Base-by-base conservation (phyloP, 23 tunicate genomes). In the Phallusia fumigata region DNA sequence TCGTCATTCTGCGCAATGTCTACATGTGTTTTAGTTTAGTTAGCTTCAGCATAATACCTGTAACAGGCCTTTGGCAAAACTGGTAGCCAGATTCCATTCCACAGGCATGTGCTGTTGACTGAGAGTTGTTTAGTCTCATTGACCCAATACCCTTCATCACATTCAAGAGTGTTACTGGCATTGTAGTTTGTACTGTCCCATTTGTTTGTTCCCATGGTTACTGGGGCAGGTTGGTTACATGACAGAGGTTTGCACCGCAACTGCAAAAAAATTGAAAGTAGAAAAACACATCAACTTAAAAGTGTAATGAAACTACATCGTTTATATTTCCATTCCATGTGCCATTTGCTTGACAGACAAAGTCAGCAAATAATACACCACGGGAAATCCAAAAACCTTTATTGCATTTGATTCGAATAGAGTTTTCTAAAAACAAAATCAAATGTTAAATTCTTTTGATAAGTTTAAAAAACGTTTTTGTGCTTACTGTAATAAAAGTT, bases 141-240 rank as follows among this genome's bases (percentile, higher is more conserved):
- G 18, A 88, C 13, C 87, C 87, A 88, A 52, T 32, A 83, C 16
- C 92, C 92, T 3, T 33, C 50, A 28, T 58, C 69, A 24, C 69
- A 58, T 58, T 22, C 28, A 58, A 58, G 69, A 21, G 16, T 6
- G 69, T 58, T 21, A 21, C 28, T 58, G 8, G 69, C 69, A 22
- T 21, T 58, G 28, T 58, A 58, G 28, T 24, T 58, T 58, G 69
- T 58, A 24, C 28, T 58, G 26, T 58, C 5, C 28, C 26, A 58
- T 58, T 11, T 21, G 69, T 75, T 34, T 58, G 28, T 24, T 30
- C 77, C 77, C 22, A 21, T 74, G 22, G 3, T 19, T 1, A 74
- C 69, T 21, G 26, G 28, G 28, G n/a, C 31, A 19, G 53, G 81
- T 36, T 10, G 6, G 21, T 45, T 2, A 45, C 58, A 77, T 34